These are phyloP conservation scores for Echiichthys vipera DNA, from an alignment of 2,797 vertebrate species.

Conservation along the genomic window DNA sequence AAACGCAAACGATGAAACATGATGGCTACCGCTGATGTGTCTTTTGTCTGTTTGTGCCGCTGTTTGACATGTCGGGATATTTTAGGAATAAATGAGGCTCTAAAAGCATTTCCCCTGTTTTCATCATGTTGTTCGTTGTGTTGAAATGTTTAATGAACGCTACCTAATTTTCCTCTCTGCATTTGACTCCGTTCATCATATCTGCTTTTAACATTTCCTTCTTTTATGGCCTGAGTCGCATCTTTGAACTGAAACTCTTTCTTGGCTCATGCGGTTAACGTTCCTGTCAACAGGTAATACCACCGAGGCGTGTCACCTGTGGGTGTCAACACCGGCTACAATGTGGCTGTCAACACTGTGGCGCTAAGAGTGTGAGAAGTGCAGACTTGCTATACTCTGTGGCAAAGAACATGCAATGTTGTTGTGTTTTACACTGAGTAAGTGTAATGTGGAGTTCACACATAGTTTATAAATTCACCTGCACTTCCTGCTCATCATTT, in stretches of 20 bases:
- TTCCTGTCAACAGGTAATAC: constrained; percentile 16
- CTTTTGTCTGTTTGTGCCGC: not conserved
- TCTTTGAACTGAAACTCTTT: not conserved
- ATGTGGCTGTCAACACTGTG: not conserved
- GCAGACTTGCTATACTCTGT: not conserved
- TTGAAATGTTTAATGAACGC: not conserved
- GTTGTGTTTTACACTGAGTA: not conserved
- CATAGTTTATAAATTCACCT: not conserved
- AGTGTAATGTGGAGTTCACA: not conserved
- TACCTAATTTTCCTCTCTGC: not conserved
- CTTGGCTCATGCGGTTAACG: not conserved
- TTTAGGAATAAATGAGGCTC: no score
- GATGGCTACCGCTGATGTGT: no score
- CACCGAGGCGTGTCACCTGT: not conserved
- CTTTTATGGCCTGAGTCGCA: not conserved
- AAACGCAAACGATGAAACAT: not conserved
- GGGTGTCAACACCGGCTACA: constrained; percentile 1
- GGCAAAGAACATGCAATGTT: not conserved
- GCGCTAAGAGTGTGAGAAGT: constrained; percentile 9
- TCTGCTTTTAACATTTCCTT: not conserved
- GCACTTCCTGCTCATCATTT: not conserved
- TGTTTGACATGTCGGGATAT: not conserved
- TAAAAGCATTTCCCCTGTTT: not conserved
- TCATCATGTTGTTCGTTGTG: not conserved
- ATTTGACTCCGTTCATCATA: not conserved